Conservation (phyloP, 1,140 invertebrate genomes). For the Aphelenchoides fujianensis region DNA sequence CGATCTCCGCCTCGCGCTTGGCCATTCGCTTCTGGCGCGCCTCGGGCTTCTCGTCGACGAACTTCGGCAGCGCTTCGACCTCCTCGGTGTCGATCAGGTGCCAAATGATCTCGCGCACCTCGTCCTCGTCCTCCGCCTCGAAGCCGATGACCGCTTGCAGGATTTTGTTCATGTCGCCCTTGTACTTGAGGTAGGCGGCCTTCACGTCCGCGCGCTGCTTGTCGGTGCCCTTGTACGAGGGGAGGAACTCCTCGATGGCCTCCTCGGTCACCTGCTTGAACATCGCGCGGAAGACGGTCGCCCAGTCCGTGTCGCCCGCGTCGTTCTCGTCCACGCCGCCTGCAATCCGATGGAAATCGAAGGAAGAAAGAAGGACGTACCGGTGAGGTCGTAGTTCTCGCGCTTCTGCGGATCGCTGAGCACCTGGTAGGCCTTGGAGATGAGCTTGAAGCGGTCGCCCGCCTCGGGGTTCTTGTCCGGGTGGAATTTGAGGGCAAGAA, state of each 20-base stretch:
- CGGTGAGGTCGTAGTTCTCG: conserved; percentile 81
- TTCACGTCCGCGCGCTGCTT: conserved; percentile 39
- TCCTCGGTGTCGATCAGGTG: conserved; percentile 75
- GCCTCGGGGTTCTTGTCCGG: conserved; percentile 99
- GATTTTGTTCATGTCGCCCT: conserved; percentile 64
- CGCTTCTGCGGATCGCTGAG: conserved; percentile 77
- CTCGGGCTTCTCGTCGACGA: conserved; percentile 71
- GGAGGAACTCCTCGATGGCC: conserved; percentile 76
- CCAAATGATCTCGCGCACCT: conserved; percentile 18
- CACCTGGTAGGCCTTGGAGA: conserved; percentile 97
- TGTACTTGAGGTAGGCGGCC: conserved; percentile 35
- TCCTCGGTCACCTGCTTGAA: conserved; percentile 81
- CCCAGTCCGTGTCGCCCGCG: conserved; percentile 73
- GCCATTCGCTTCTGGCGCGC: conserved; percentile 67
- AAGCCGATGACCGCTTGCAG: conserved; percentile 80
- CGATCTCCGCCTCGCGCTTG: conserved; percentile 61
- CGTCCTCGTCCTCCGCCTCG: conserved; percentile 70
- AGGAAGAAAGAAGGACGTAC: conserved; percentile 65
- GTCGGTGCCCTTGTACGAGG: conserved; percentile 35
- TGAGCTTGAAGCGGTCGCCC: conserved; percentile 73
- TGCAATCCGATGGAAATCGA: not conserved
- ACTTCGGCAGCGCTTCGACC: conserved; percentile 67
- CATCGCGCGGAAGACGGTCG: conserved; percentile 77
- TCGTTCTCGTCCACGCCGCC: conserved; percentile 30
- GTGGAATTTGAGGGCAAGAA: conserved; percentile 80